Percentiles rank a stretch among this genome's conserved stretches.
phyloP scores from a whole-genome alignment of 2,797 vertebrate genomes.

The Eulemur coronatus region DNA sequence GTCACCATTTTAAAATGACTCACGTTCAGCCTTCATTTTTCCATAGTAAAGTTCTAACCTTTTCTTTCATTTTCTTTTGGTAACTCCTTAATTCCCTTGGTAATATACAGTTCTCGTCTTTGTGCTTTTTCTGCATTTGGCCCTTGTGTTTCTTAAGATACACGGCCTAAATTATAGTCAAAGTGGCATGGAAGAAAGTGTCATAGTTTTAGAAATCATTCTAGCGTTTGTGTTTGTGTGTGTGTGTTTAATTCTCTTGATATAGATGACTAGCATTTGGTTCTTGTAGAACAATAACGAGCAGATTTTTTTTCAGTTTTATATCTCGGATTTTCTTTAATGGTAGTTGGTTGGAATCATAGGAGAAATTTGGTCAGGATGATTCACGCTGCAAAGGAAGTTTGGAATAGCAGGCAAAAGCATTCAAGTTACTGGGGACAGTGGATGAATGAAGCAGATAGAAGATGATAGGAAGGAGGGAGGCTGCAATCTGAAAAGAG shows the following conservation, averaged over 20 bases:
- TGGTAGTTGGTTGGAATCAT: background rate
- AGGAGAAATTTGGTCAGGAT: background rate
- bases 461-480: background rate
- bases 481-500: background rate
- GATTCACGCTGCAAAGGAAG: background rate
- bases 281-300: background rate
- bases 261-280: background rate
- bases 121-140: background rate
- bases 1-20: background rate
- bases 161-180: background rate
- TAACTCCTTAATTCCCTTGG: background rate
- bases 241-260: background rate
- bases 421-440: background rate
- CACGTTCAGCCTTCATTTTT: background rate
- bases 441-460: background rate
- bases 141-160: constrained; percentile 9
- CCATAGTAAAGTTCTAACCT: background rate
- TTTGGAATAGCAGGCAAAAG: background rate
- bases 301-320: background rate
- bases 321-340: background rate
- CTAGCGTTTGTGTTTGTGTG: background rate
- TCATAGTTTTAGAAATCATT: background rate
- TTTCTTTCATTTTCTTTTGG: background rate
- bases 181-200: background rate
- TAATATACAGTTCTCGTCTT: background rate